Percentiles rank a stretch among this genome's conserved stretches.
phyloP scores from a whole-genome alignment of 2,113 vertebrate genomes.

The Phaethornis superciliosus region DNA sequence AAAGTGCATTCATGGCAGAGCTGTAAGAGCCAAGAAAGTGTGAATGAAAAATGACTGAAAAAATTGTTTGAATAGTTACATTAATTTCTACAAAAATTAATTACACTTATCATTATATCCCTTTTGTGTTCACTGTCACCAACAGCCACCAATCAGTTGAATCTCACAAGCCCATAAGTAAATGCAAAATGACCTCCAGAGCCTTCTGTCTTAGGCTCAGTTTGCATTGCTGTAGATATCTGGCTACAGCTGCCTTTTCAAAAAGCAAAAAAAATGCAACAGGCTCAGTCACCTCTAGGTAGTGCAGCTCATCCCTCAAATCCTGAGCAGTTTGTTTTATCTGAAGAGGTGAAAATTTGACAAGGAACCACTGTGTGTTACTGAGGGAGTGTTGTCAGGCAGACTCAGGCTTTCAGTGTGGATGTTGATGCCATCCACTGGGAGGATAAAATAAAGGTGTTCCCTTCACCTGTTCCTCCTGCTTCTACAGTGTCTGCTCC shows the following conservation, averaged over 20 bases:
- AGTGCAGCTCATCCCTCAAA: not conserved
- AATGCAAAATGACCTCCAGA: not conserved
- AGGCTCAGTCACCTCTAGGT: not conserved
- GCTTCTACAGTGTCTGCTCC: not conserved
- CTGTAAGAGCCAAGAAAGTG: not conserved
- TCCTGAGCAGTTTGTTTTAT: not conserved
- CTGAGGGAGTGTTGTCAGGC: not conserved
- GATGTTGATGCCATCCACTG: not conserved
- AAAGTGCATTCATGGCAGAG: not conserved
- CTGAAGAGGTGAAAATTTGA: not conserved
- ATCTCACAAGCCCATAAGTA: not conserved
- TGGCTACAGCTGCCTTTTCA: not conserved
- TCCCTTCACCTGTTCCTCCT: not conserved
- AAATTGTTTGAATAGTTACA: not conserved
- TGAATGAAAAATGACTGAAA: constrained; percentile 15
- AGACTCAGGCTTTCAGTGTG: not conserved
- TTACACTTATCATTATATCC: not conserved
- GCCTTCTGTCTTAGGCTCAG: not conserved
- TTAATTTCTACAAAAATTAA: constrained; percentile 37
- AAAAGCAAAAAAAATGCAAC: not conserved
- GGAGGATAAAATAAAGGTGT: not conserved
- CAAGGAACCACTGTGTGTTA: not conserved
- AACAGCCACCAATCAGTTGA: not conserved
- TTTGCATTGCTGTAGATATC: not conserved
- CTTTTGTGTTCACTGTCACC: not conserved